Base-by-base conservation (phyloP, 2,797 vertebrate genomes). In the Gymnothorax reevesii region DNA sequence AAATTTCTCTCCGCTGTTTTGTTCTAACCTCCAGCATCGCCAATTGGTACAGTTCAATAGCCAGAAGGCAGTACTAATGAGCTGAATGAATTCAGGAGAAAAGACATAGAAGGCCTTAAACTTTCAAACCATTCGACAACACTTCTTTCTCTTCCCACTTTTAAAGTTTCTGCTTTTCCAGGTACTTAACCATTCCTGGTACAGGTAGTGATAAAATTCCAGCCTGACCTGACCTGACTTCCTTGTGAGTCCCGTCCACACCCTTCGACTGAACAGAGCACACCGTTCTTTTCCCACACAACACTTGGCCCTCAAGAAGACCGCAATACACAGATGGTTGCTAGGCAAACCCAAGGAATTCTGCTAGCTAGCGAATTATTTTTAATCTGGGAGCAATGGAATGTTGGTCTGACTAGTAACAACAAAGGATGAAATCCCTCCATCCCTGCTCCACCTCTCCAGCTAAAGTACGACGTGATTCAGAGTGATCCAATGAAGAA, bases 201-300 rank as follows among this genome's bases (percentile, higher is more conserved):
- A 73, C 71, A 42, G 71, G 71, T 33, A 12, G 71, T 73, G 55
- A 83, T 49, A 84, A n/a, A 84, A 84, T 84, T 84, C 84, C 84
- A 84, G 54, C 62, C 84, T 52, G 20, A 13, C n/a, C n/a, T n/a
- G n/a, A n/a, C n/a, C n/a, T n/a, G n/a, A n/a, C n/a, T n/a, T n/a
- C n/a, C n/a, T n/a, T n/a, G 64, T 20, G 52, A 73, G 49, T 77
- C 8, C 22, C 84, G 55, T 49, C 55, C 66, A 54, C 42, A 85
- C 84, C 54, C 54, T 55, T 10, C 13, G 0, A 49, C 20, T 49
- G 52, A 42, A 33, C 25, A 4, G 71, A n/a, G 69, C 8, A 33
- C 13, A 33, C 71, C 71, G 25, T 75, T 25, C 33, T 9, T 3
- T 66, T 75, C 71, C 71, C 71, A 42, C 71, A 75, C 13, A 42